Conservation (phyloP, 2,113 vertebrate species). For the Atherinomorus stipes region DNA sequence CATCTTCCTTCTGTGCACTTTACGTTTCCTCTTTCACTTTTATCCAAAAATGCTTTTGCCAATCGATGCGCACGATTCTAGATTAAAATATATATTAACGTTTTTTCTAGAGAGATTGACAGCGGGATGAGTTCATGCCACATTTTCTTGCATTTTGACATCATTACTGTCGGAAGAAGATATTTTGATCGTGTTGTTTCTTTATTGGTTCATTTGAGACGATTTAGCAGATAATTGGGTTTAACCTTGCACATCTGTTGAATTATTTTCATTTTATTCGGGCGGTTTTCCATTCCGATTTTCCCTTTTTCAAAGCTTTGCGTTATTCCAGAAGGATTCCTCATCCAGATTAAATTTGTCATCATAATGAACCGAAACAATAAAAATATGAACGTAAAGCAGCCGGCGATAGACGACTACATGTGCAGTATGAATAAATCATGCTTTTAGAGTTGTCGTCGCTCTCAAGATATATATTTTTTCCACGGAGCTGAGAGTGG, state of each 20-base stretch:
- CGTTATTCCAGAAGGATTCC: conserved; percentile 43
- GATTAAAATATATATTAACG: background rate
- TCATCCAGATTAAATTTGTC: conserved; percentile 53
- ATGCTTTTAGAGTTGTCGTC: conserved; percentile 26
- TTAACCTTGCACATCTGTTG: conserved; percentile 42
- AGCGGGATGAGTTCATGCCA: background rate
- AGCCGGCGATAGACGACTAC: conserved; percentile 2
- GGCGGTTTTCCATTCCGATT: conserved; percentile 47
- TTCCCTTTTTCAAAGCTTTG: conserved; percentile 35
- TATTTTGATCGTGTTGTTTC: conserved; percentile 15
- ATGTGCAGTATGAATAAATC: conserved; percentile 41
- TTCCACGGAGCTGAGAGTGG: conserved; percentile 6
- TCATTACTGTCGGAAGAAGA: conserved; percentile 2
- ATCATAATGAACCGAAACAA: conserved; percentile 56
- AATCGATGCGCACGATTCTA: background rate
- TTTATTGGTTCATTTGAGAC: background rate
- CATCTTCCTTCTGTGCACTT: conserved; percentile 65
- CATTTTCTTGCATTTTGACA: background rate
- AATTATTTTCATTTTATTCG: conserved; percentile 39
- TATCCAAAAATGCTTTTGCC: conserved; percentile 29
- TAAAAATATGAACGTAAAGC: conserved; percentile 14
- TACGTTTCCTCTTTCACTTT: conserved; percentile 81
- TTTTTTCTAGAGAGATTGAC: conserved; percentile 1
- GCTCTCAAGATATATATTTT: conserved; percentile 21
- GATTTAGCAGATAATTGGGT: conserved; percentile 58